Percentiles rank a stretch among this genome's conserved stretches.
Evolutionary conservation across 2,888 invertebrate species (phyloP).

Genomic region (Phanerotoma sp.): DNA sequence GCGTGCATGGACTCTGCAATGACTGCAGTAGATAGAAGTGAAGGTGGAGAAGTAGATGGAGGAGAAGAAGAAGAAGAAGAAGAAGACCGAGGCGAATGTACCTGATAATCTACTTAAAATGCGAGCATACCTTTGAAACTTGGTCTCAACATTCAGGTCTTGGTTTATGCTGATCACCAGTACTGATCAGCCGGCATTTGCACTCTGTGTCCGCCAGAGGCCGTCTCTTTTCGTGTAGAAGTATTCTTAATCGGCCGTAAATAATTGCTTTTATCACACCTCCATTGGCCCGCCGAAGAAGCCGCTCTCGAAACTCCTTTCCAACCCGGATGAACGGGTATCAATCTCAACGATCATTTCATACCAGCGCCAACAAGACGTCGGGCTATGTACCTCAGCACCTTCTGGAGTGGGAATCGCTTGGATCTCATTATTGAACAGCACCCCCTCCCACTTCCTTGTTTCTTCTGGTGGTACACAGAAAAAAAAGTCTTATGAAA

Average conservation of each 20-base stretch:
- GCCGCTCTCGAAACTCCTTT: slow-evolving; percentile 24
- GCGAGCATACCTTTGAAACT: slow-evolving; percentile 26
- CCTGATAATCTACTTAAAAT: slow-evolving; percentile 53
- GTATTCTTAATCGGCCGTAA: slow-evolving; percentile 57
- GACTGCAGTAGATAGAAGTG: slow-evolving; percentile 21
- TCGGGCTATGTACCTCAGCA: no score
- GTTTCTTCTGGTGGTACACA: no score
- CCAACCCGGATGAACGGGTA: slow-evolving; percentile 27
- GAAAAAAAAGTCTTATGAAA: no score
- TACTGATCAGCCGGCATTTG: not conserved
- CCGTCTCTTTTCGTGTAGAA: slow-evolving; percentile 33
- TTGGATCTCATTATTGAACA: no score
- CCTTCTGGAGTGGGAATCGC: no score
- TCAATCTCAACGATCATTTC: slow-evolving; percentile 38
- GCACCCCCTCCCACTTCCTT: no score
- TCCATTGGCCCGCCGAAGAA: slow-evolving; percentile 42
- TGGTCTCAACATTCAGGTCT: not conserved
- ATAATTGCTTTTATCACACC: slow-evolving; percentile 58
- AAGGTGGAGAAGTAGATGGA: not conserved
- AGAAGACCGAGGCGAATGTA: not conserved
- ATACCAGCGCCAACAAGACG: slow-evolving; percentile 1
- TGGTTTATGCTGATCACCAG: slow-evolving; percentile 1
- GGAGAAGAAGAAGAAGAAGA: no score
- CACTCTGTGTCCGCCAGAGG: slow-evolving; percentile 23
- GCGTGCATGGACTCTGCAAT: slow-evolving; percentile 42